Evolutionary conservation across 2,797 vertebrate genomes (phyloP).

Genomic region (Scarus forsteni): DNA sequence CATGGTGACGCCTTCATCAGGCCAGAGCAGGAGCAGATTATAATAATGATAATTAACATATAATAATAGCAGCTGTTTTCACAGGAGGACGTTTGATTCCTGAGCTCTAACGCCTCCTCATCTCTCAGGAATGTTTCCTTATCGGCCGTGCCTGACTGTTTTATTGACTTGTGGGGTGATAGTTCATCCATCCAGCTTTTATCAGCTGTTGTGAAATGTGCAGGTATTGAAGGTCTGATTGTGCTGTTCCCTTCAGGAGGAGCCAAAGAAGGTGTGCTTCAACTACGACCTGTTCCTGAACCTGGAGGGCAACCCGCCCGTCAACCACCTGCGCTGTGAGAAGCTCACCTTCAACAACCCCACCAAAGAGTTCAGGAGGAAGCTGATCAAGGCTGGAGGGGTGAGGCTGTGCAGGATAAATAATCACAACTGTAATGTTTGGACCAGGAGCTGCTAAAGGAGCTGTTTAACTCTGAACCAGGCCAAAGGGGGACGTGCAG

Average conservation of each 20-base stretch:
- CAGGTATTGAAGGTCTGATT: background rate
- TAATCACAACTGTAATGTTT: too few relatives aligned
- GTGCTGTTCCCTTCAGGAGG: constrained; percentile 87
- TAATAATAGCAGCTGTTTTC: constrained; percentile 27
- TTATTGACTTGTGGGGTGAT: constrained; percentile 53
- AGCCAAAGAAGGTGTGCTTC: constrained; percentile 96
- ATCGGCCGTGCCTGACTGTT: constrained; percentile 40
- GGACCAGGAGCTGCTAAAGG: too few relatives aligned
- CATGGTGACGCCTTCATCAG: constrained; percentile 23
- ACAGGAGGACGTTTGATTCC: constrained; percentile 1
- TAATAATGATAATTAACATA: background rate
- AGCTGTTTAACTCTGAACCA: too few relatives aligned
- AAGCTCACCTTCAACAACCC: constrained; percentile 99
- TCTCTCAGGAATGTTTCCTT: constrained; percentile 56
- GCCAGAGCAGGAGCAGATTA: constrained; percentile 14
- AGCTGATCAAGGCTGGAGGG: constrained; percentile 96
- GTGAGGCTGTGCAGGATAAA: constrained; percentile 80
- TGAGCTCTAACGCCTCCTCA: constrained; percentile 10
- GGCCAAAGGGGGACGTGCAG: too few relatives aligned
- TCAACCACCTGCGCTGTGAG: constrained; percentile 98
- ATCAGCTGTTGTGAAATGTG: constrained; percentile 46
- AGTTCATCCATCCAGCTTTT: constrained; percentile 48
- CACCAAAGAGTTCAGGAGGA: constrained; percentile 96
- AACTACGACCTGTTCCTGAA: constrained; percentile 98
- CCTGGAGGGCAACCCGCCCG: constrained; percentile 97